phyloP scores from a whole-genome alignment of 2,113 vertebrate species.

The Physeter macrocephalus region DNA sequence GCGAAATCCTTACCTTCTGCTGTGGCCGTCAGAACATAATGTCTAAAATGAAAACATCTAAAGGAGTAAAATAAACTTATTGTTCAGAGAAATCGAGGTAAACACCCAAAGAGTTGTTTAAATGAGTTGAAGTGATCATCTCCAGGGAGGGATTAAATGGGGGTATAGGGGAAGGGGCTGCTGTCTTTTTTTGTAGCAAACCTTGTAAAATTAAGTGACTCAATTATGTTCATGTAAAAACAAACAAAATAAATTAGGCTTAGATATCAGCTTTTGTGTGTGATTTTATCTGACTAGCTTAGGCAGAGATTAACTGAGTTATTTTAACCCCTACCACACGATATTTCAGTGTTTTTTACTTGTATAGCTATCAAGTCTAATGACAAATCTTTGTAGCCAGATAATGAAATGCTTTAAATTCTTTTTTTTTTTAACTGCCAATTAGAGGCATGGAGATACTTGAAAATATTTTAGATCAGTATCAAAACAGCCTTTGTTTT shows the following conservation, averaged over 20 bases:
- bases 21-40: not conserved
- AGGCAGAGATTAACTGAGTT: not conserved
- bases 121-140: not conserved
- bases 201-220: not conserved
- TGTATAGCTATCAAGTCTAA: not conserved
- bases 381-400: not conserved
- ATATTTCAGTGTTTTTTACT: not conserved
- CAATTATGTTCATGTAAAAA: not conserved
- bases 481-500: not conserved
- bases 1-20: not conserved
- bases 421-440: not conserved
- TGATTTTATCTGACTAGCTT: not conserved
- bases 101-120: not conserved
- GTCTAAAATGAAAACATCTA: not conserved
- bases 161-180: not conserved
- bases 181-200: not conserved
- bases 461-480: not conserved
- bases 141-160: not conserved
- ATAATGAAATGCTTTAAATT: not conserved
- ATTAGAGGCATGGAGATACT: not conserved
- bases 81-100: not conserved
- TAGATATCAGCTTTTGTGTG: not conserved
- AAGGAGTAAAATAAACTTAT: not conserved
- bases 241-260: not conserved
- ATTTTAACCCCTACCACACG: not conserved